Evolutionary conservation across 2,113 vertebrate genomes (phyloP).

Genomic region (Pampusana beccarii): DNA sequence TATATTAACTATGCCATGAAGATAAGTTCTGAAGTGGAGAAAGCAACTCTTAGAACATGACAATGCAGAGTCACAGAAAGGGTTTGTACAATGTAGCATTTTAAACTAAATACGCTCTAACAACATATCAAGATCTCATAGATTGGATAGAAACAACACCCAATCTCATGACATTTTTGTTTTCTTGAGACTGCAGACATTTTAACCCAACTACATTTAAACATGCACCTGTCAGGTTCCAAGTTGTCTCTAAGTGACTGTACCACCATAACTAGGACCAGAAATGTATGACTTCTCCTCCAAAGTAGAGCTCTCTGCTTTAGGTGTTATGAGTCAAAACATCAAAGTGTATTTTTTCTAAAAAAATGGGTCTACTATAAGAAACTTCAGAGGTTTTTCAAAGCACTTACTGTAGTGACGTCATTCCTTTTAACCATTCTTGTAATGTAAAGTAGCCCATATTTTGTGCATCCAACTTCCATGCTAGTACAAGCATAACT

Average conservation of each 20-base stretch:
- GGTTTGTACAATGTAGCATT: not conserved
- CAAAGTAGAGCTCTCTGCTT: not conserved
- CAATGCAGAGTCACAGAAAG: not conserved
- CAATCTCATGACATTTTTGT: not conserved
- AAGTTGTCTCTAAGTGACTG: not conserved
- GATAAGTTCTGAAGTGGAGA: not conserved
- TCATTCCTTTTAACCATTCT: slow-evolving; percentile 99
- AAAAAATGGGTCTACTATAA: not conserved
- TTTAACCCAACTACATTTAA: not conserved
- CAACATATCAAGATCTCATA: not conserved
- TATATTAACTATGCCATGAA: not conserved
- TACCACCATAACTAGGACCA: not conserved
- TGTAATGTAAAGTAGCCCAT: slow-evolving; percentile 99
- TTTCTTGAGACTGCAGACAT: not conserved
- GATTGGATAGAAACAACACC: not conserved
- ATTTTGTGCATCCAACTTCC: slow-evolving; percentile 98
- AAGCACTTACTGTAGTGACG: slow-evolving; percentile 91
- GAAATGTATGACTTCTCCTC: not conserved
- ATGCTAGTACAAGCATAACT: slow-evolving; percentile 98
- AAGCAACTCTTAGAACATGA: not conserved
- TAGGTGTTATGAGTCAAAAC: not conserved
- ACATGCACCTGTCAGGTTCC: not conserved
- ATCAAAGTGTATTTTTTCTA: not conserved
- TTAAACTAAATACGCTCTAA: not conserved
- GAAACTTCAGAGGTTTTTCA: not conserved